Evolutionary conservation across 2,113 vertebrate genomes (phyloP), one percentile per base, ranked within the genome.

Genomic region (Madoqua kirkii): DNA sequence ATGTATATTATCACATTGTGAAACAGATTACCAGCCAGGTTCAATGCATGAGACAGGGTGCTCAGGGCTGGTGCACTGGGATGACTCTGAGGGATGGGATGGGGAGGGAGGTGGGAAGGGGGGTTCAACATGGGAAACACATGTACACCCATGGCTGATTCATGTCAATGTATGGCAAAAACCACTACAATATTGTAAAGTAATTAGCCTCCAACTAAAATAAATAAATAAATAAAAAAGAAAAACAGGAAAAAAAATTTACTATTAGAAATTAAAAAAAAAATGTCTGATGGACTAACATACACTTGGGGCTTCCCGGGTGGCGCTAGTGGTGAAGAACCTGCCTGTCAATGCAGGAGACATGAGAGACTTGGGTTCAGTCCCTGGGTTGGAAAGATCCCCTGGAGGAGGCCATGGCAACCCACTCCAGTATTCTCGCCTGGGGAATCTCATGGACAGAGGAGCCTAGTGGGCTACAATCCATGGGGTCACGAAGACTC

Each of bases 261-360:
- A 71, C 64, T 36, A 36, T 71, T 71, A 36, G 64, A 71, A 71
- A 36, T 71, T 21, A 21, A 36, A 71, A 71, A 71, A 62, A 5
- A 31, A 27, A 23, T 1, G 40, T 43, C 27, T 0, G 15, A 6
- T 6, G 1, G 12, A 2, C 3, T 1, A 6, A 3, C 21, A 15
- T 3, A 27, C 4, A 36, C 17, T 4, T 64, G 6, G 3, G 21
- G 36, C 11, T 74, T 74, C 71, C 71, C 71, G 43, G 36, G 21
- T 40, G 71, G 11, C 0, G 0, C 36, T 40, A 25, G 71, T 74
- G 71, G 36, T 43, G 21, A 74, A 43, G 36, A 43, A 74, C 5
- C 71, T 25, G 23, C 36, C 36, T 74, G 71, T n/a, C 21, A 43
- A 14, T 7, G 36, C 71, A 74, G 71, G 36, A 74, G 11, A 43